These are phyloP conservation scores for Salvelinus alpinus DNA, from an alignment of 2,113 vertebrate genomes.

Conservation along the genomic window DNA sequence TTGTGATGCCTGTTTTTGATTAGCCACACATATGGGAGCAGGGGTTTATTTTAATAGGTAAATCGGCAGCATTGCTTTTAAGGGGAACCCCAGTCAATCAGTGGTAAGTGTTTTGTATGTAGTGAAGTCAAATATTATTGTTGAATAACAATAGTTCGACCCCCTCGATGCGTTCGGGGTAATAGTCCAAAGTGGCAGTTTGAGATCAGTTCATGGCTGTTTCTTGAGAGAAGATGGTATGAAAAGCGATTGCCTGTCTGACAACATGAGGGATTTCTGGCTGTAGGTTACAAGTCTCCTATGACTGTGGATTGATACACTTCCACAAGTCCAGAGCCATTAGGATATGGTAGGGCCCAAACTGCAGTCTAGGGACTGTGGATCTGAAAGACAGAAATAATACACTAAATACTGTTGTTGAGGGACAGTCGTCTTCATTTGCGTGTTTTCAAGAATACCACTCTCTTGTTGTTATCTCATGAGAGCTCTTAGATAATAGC, in stretches of 20 bases:
- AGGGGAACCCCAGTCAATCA: background rate
- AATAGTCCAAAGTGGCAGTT: background rate
- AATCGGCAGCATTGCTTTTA: slow-evolving; percentile 3
- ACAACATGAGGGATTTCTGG: background rate
- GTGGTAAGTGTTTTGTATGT: slow-evolving; percentile 1
- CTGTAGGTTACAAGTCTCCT: background rate
- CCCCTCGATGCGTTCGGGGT: background rate
- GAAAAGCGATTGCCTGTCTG: background rate
- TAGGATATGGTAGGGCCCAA: background rate
- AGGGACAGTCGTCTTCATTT: no score
- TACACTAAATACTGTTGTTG: background rate
- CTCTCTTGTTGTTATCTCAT: no score
- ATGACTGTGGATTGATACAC: background rate
- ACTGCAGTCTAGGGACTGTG: background rate
- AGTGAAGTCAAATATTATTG: background rate
- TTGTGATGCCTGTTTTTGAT: slow-evolving; percentile 23
- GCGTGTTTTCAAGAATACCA: no score
- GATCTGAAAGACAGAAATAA: background rate
- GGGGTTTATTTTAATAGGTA: background rate
- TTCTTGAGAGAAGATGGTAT: background rate
- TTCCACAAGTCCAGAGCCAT: background rate
- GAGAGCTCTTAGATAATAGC: no score
- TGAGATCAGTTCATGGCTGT: background rate
- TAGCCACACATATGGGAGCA: slow-evolving; percentile 13
- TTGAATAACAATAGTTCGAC: background rate